Conservation (phyloP, 1,140 invertebrate species). For the Zaprionus tsacasi region DNA sequence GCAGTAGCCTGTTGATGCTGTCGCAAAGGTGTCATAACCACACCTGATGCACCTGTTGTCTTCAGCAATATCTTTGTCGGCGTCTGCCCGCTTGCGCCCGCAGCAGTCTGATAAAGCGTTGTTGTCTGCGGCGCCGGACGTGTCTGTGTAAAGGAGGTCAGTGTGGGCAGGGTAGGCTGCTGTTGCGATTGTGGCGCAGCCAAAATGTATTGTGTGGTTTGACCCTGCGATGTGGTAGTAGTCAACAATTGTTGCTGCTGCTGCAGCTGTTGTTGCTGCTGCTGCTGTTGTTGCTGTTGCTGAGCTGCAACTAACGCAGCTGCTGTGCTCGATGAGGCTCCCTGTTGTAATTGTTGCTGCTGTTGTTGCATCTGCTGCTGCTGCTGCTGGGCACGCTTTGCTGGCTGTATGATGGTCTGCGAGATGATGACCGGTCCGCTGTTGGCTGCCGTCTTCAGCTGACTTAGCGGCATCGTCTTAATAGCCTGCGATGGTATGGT, state of each 20-base stretch:
- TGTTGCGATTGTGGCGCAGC: slow-evolving; percentile 62
- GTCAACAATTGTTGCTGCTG: slow-evolving; percentile 51
- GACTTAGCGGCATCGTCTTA: slow-evolving; percentile 80
- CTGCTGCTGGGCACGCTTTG: slow-evolving; percentile 76
- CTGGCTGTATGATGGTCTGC: slow-evolving; percentile 81
- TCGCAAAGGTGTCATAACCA: slow-evolving; percentile 76
- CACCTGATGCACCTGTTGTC: slow-evolving; percentile 70
- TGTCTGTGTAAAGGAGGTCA: slow-evolving; percentile 75
- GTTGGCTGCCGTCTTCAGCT: slow-evolving; percentile 76
- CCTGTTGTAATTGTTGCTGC: slow-evolving; percentile 60
- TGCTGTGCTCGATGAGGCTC: slow-evolving; percentile 63
- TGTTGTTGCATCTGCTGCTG: slow-evolving; percentile 63
- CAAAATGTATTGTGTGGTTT: slow-evolving; percentile 61
- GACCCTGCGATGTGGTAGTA: slow-evolving; percentile 42
- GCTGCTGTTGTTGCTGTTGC: slow-evolving; percentile 59
- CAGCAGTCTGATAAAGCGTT: slow-evolving; percentile 72
- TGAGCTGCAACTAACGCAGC: slow-evolving; percentile 61
- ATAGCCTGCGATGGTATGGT: slow-evolving; percentile 77
- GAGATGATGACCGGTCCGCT: slow-evolving; percentile 81
- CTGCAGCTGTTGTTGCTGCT: slow-evolving; percentile 51
- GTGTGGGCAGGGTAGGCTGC: slow-evolving; percentile 69
- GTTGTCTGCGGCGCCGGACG: slow-evolving; percentile 68
- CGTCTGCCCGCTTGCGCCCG: slow-evolving; percentile 52
- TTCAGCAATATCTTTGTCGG: slow-evolving; percentile 80
- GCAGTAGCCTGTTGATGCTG: slow-evolving; percentile 62